A percentile compares a stretch with the other conserved stretches of the same genome.
phyloP scores from a whole-genome alignment of 37 sponge, comb jelly and placozoan genomes.

The Tethya wilhelma region DNA sequence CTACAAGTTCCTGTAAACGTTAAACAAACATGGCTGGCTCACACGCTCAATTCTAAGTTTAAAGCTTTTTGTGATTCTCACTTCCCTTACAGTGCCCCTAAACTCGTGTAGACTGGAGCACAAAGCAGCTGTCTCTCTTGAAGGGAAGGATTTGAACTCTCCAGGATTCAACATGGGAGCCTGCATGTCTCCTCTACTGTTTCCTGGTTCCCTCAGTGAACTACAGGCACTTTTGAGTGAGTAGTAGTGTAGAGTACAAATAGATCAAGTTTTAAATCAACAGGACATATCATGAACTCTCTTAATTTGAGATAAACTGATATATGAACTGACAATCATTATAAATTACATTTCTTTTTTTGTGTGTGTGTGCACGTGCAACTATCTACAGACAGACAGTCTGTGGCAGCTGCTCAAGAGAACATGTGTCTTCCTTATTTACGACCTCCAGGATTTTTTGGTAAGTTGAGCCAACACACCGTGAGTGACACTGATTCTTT shows the following conservation, averaged over 20 bases:
- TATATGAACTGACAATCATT: too few relatives aligned
- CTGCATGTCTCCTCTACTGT: conserved; percentile 51
- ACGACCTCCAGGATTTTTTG: background rate
- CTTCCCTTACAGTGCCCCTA: too few relatives aligned
- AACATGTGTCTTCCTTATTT: conserved; percentile 24
- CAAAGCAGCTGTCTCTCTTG: background rate
- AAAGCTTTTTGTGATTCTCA: too few relatives aligned
- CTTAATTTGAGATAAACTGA: too few relatives aligned
- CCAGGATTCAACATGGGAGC: conserved; percentile 38
- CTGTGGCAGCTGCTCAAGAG: background rate
- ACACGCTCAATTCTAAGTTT: too few relatives aligned
- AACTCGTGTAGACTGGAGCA: too few relatives aligned
- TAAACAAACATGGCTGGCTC: too few relatives aligned
- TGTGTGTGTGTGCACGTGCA: background rate
- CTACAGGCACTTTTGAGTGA: conserved; percentile 19
- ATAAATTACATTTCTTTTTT: too few relatives aligned
- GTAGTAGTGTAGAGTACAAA: conserved; percentile 1
- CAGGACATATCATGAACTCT: too few relatives aligned
- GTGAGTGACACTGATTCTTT: background rate
- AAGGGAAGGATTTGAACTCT: background rate
- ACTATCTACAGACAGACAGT: background rate
- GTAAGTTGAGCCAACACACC: background rate
- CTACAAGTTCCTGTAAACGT: too few relatives aligned
- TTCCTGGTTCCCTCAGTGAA: conserved; percentile 36
- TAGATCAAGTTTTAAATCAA: too few relatives aligned